phyloP scores from a whole-genome alignment of 2,888 invertebrate genomes.

The Kuschelorhynchus macadamiae region DNA sequence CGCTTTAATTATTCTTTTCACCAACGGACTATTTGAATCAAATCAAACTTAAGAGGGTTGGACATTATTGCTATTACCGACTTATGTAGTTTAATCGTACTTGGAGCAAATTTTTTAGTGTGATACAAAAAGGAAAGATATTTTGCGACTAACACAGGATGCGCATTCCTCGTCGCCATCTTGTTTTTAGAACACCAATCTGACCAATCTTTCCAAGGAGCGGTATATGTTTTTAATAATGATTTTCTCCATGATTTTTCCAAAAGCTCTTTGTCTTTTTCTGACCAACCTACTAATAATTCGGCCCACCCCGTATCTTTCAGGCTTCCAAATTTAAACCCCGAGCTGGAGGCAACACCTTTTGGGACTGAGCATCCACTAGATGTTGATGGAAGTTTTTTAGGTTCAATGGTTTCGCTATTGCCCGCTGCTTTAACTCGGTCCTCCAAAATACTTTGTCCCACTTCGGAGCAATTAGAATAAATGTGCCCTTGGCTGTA shows the following conservation, averaged over 20 bases:
- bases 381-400: slow-evolving; percentile 31
- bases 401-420: slow-evolving; percentile 30
- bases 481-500: slow-evolving; percentile 48
- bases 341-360: slow-evolving; percentile 24
- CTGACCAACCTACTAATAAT: slow-evolving; percentile 20
- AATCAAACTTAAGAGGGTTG: slow-evolving; percentile 21
- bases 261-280: slow-evolving; percentile 18
- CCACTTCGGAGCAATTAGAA: slow-evolving; percentile 55
- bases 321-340: slow-evolving; percentile 43
- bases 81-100: slow-evolving; percentile 36
- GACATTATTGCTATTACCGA: slow-evolving; percentile 36
- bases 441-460: slow-evolving; percentile 52
- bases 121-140: slow-evolving; percentile 32
- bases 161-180: slow-evolving; percentile 16
- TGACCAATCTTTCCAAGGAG: slow-evolving; percentile 33
- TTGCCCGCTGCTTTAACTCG: slow-evolving; percentile 16
- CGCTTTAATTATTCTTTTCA: slow-evolving; percentile 48
- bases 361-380: slow-evolving; percentile 32
- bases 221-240: slow-evolving; percentile 33
- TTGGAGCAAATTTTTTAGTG: slow-evolving; percentile 22
- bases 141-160: slow-evolving; percentile 5
- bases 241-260: slow-evolving; percentile 31
- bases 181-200: not conserved
- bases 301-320: slow-evolving; percentile 43
- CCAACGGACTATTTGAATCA: slow-evolving; percentile 33